A percentile compares a stretch with the other conserved stretches of the same genome.
phyloP scores from a whole-genome alignment of 2,888 invertebrate species.

The Nomada ferruginata region DNA sequence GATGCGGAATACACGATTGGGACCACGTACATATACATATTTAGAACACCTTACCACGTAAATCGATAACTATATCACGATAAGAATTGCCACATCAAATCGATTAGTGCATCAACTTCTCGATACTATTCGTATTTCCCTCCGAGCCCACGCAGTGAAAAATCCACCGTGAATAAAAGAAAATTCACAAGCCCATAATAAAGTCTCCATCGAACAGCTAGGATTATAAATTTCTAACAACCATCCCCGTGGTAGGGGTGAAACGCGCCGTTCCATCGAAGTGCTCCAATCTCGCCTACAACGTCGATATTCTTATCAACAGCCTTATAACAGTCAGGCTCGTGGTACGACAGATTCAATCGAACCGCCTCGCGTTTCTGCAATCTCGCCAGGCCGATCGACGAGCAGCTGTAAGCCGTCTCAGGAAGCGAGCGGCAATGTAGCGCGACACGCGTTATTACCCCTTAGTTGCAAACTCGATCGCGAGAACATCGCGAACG shows the following conservation, averaged over 20 bases:
- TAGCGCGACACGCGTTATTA: conserved; percentile 52
- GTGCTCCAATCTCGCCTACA: not conserved
- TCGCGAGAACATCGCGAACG: conserved; percentile 34
- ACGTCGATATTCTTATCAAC: conserved; percentile 24
- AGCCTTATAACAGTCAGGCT: not conserved
- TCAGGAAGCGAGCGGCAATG: conserved; percentile 14
- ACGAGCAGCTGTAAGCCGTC: conserved; percentile 17
- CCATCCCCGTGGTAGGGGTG: not conserved
- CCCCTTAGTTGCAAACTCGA: conserved; percentile 36
- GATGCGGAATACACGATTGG: conserved; percentile 9
- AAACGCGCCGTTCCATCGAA: not conserved
- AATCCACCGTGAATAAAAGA: too few relatives aligned
- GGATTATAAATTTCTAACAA: not conserved
- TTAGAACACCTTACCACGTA: not conserved
- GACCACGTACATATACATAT: not conserved
- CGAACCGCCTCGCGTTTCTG: conserved; percentile 32
- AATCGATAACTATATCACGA: conserved; percentile 1
- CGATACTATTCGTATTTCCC: too few relatives aligned
- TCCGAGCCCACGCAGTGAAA: too few relatives aligned
- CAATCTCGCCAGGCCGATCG: conserved; percentile 34
- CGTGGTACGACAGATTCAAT: conserved; percentile 35
- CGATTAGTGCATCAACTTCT: too few relatives aligned
- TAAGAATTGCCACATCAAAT: not conserved
- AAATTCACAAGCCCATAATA: not conserved
- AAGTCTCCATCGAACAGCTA: not conserved